Conservation (phyloP, 2,888 invertebrate species). For the Drosophila sordidula region DNA sequence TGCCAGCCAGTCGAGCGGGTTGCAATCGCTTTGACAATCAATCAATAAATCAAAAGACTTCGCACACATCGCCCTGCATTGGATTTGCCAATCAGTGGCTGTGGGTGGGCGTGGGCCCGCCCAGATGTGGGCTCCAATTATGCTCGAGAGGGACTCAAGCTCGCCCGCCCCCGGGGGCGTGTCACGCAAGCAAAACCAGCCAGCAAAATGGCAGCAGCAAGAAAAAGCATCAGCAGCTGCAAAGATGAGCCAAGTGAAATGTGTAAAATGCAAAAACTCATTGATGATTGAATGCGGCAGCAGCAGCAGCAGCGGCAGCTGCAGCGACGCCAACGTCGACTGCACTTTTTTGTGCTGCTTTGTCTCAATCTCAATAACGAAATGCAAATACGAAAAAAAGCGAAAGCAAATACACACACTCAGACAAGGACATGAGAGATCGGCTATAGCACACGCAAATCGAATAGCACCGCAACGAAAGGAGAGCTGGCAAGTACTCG, state of each 20-base stretch:
- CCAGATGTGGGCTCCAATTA: conserved; percentile 65
- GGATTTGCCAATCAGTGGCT: conserved; percentile 61
- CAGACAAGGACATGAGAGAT: conserved; percentile 36
- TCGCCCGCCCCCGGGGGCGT: conserved; percentile 30
- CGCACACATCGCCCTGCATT: conserved; percentile 41
- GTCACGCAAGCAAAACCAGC: conserved; percentile 50
- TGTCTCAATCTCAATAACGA: conserved; percentile 79
- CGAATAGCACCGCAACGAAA: conserved; percentile 34
- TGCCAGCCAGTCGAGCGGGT: conserved; percentile 31
- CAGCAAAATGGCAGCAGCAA: conserved; percentile 54
- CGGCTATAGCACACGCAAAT: conserved; percentile 27
- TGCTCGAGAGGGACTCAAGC: conserved; percentile 41
- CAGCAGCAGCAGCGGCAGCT: conserved; percentile 30
- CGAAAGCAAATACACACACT: conserved; percentile 65
- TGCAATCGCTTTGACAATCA: conserved; percentile 70
- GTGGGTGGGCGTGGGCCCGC: conserved; percentile 3
- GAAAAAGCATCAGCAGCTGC: conserved; percentile 42
- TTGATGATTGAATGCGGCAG: conserved; percentile 73
- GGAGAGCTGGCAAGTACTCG: conserved; percentile 65
- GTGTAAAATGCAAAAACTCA: conserved; percentile 74
- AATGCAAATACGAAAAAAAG: conserved; percentile 74
- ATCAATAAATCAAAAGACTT: conserved; percentile 68
- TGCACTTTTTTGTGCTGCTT: conserved; percentile 55
- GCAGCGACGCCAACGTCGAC: conserved; percentile 14
- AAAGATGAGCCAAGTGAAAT: conserved; percentile 65